These are phyloP conservation scores for Cerastis rubricosa DNA, from an alignment of 2,888 invertebrate species.

Conservation along the genomic window DNA sequence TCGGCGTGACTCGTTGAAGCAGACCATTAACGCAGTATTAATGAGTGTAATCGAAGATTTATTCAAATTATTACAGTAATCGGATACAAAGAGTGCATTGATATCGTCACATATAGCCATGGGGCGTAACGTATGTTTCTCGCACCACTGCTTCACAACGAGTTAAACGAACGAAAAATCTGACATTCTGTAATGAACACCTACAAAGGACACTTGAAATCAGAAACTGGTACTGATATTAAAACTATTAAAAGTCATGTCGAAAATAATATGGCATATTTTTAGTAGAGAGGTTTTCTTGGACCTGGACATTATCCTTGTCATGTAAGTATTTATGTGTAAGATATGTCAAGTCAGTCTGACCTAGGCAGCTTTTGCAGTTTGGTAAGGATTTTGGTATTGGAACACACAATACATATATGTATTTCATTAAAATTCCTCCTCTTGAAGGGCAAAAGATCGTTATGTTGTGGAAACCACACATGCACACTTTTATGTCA, in stretches of 20 bases:
- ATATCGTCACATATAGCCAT: constrained; percentile 72
- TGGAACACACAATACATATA: neutral
- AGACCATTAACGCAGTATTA: constrained; percentile 65
- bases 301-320: neutral
- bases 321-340: neutral
- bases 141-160: constrained; percentile 74
- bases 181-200: constrained; percentile 81
- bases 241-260: constrained; percentile 21
- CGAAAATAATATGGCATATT: neutral
- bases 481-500: neutral
- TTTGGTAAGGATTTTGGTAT: neutral
- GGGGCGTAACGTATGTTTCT: constrained; percentile 80
- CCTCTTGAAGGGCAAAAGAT: neutral
- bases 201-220: constrained; percentile 57
- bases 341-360: neutral
- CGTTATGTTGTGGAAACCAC: neutral
- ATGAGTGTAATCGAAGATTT: constrained; percentile 65
- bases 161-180: constrained; percentile 83
- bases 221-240: constrained; percentile 42
- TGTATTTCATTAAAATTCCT: neutral
- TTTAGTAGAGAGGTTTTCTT: neutral
- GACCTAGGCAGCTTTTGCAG: neutral
- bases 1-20: constrained; percentile 57
- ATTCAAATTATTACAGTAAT: constrained; percentile 66
- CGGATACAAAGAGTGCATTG: constrained; percentile 62